Evolutionary conservation across 2,113 vertebrate genomes (phyloP), one percentile per base, ranked within the genome.

Genomic region (Vimba vimba): DNA sequence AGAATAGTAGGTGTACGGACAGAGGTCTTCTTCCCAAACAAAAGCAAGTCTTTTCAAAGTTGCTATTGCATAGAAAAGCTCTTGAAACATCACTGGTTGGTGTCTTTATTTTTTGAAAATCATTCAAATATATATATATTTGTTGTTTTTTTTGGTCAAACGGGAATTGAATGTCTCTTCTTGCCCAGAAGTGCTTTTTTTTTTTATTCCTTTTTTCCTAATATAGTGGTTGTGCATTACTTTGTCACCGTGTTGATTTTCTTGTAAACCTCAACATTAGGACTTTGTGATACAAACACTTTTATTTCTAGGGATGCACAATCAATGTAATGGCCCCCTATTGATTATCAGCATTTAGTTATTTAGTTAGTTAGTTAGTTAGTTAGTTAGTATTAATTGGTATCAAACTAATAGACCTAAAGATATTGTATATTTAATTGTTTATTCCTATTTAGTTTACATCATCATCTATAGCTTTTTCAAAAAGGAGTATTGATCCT

Each of bases 11-110:
- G 78, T 71, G 68, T 2, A 76, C 9, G 43, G 43, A 5, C 25
- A 2, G 43, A 45, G 55, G 66, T 47, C 85, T 33, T 66, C 6
- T 76, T 33, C n/a, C 15, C 7, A 4, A 76, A 57, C 33, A 27
- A 80, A 80, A 25, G 43, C 57, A 30, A 6, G 27, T 80, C 79
- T 66, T 64, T 80, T 80, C 59, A 80, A n/a, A 23, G 2, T 43
- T 60, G 33, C 77, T 62, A 39, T 79, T 62, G n/a, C 39, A 47
- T 36, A 4, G n/a, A 66, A 47, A 79, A 64, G 39, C 57, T 45
- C 59, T 45, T 45, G 30, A 60, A 60, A 79, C 21, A 79, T 79
- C 33, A 59, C 12, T 79, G 10, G 21, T 43, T 11, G 21, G 23
- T 59, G 52, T 19, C 15, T 47, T 21, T 57, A 21, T 21, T 55